Percentiles rank a stretch among this genome's conserved stretches.
Conservation (phyloP, 2,113 vertebrate genomes). For the Upupa epops region DNA sequence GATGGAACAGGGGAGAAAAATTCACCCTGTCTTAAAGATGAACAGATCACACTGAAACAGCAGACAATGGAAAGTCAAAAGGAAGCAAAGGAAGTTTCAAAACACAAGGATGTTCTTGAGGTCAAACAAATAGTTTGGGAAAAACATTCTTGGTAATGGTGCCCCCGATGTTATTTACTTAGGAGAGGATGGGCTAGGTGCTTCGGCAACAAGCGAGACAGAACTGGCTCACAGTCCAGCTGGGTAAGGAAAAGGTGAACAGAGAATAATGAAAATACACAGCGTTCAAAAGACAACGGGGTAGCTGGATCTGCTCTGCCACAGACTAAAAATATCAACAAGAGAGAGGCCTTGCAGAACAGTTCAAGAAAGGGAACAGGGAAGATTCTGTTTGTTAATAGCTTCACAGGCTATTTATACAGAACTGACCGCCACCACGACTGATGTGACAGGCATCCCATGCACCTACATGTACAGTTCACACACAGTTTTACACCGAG, state of each 20-base stretch:
- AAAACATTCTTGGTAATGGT: conserved; percentile 56
- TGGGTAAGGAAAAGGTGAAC: background rate
- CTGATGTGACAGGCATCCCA: background rate
- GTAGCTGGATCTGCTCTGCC: background rate
- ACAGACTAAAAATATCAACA: background rate
- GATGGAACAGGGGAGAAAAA: background rate
- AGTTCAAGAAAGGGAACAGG: background rate
- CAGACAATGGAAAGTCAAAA: background rate
- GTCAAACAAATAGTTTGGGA: conserved; percentile 46
- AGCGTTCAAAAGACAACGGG: background rate
- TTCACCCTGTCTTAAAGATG: background rate
- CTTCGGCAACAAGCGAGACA: conserved; percentile 8
- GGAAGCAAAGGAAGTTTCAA: conserved; percentile 39
- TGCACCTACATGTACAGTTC: background rate
- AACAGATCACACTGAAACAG: background rate
- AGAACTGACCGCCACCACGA: background rate
- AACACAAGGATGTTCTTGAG: conserved; percentile 12
- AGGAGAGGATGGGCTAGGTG: conserved; percentile 28
- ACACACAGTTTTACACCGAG: background rate
- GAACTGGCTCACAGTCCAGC: background rate
- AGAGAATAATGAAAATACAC: background rate
- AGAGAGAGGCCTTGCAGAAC: background rate
- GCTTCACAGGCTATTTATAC: background rate
- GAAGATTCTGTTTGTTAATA: background rate
- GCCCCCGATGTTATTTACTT: conserved; percentile 10